Evolutionary conservation across 2,888 invertebrate genomes (phyloP).

Genomic region (Oscheius sp.): DNA sequence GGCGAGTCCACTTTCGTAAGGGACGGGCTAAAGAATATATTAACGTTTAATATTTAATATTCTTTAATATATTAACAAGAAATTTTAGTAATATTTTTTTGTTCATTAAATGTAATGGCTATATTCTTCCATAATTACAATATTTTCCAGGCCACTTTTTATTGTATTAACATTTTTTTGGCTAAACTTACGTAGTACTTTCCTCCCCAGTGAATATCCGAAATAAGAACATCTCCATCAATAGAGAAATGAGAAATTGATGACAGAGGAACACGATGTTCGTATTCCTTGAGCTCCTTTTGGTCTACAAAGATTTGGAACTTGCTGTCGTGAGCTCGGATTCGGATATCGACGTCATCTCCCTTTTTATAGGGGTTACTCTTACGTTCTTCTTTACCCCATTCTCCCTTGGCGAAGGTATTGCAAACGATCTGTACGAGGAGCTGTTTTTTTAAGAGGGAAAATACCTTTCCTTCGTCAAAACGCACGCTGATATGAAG

Average conservation of each 20-base stretch:
- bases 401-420: constrained; percentile 69
- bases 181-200: constrained; percentile 67
- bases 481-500: constrained; percentile 65
- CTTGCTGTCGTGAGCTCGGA: constrained; percentile 68
- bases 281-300: constrained; percentile 70
- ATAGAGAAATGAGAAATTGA: constrained; percentile 69
- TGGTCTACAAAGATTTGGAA: constrained; percentile 68
- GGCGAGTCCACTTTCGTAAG: constrained; percentile 67
- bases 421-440: constrained; percentile 68
- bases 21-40: constrained; percentile 58
- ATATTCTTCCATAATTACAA: too few relatives aligned
- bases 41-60: neutral
- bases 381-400: constrained; percentile 70
- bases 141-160: too few relatives aligned
- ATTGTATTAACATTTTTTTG: too few relatives aligned
- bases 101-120: too few relatives aligned
- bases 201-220: constrained; percentile 69
- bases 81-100: too few relatives aligned
- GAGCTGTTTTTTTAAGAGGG: too few relatives aligned
- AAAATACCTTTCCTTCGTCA: constrained; percentile 58
- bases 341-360: constrained; percentile 68
- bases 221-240: constrained; percentile 67
- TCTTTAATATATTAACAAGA: too few relatives aligned
- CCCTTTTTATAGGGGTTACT: constrained; percentile 69
- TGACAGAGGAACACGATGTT: constrained; percentile 67